Evolutionary conservation across 2,113 vertebrate genomes (phyloP).

Genomic region (Falco punctatus): DNA sequence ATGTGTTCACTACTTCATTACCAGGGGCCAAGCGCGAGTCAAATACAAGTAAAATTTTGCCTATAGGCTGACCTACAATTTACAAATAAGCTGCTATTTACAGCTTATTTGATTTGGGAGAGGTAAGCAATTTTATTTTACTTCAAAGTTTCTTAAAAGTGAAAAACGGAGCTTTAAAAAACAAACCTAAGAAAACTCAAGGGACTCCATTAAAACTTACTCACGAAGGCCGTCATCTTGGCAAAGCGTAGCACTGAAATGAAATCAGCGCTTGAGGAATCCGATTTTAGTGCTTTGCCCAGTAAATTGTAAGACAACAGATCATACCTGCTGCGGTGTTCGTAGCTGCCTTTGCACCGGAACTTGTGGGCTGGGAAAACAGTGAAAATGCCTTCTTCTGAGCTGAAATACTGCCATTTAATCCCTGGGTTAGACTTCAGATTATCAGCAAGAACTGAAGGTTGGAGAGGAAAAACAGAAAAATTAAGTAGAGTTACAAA

Average conservation of each 20-base stretch:
- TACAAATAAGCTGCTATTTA: neutral
- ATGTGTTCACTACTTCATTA: neutral
- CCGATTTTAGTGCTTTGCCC: rapidly evolving
- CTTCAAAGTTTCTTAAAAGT: neutral
- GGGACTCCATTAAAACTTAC: neutral
- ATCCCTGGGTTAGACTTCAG: constrained; percentile 98
- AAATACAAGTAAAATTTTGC: neutral
- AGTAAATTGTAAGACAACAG: neutral
- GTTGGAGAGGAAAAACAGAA: neutral
- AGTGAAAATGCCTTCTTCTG: constrained; percentile 98
- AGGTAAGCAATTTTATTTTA: neutral
- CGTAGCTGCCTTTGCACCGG: constrained; percentile 93
- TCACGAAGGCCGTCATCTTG: neutral
- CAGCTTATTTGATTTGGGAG: neutral
- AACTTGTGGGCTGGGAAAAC: constrained; percentile 98
- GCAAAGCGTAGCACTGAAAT: neutral
- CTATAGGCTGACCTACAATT: neutral
- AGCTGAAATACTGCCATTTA: constrained; percentile 99
- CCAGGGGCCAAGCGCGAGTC: neutral
- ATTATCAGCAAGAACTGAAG: constrained; percentile 94
- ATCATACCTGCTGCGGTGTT: constrained; percentile 94
- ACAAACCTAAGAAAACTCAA: neutral
- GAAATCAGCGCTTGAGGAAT: neutral
- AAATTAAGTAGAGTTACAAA: neutral
- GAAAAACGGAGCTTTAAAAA: neutral